A percentile compares a stretch with the other conserved stretches of the same genome.
phyloP scores from a whole-genome alignment of 2,888 invertebrate genomes.

The Hylaea fasciaria region DNA sequence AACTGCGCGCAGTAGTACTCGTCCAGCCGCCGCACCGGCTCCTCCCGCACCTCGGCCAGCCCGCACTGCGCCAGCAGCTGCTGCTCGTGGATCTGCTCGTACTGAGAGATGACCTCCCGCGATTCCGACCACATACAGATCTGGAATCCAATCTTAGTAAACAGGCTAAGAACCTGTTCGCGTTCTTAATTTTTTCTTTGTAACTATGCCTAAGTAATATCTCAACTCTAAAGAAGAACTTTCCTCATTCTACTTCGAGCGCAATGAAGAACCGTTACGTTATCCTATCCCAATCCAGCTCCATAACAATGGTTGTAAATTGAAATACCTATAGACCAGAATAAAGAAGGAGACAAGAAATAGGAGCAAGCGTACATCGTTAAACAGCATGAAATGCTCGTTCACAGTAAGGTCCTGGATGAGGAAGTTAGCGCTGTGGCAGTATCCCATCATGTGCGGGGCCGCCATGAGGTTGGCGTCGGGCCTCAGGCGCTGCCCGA shows the following conservation, averaged over 20 bases:
- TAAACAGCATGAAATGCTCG: constrained; percentile 65
- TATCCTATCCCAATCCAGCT: too few species aligned
- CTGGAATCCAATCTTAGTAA: constrained; percentile 43
- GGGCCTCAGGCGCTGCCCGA: constrained; percentile 54
- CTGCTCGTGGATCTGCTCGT: constrained; percentile 50
- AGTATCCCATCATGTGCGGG: constrained; percentile 70
- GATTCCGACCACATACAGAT: constrained; percentile 66
- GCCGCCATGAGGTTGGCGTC: constrained; percentile 51
- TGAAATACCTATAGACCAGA: too few species aligned
- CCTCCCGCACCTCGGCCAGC: constrained; percentile 51
- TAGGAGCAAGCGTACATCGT: constrained; percentile 47
- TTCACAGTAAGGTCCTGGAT: constrained; percentile 68
- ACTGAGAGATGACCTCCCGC: constrained; percentile 52
- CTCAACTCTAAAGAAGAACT: background rate
- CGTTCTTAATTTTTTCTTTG: background rate
- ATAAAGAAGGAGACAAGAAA: background rate
- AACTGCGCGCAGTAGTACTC: constrained; percentile 70
- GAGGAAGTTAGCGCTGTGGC: constrained; percentile 60
- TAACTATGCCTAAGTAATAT: background rate
- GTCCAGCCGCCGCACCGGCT: constrained; percentile 54
- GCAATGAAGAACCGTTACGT: too few species aligned
- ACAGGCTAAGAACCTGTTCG: background rate
- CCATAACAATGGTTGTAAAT: too few species aligned
- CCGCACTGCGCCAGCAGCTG: constrained; percentile 59
- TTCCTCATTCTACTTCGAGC: too few species aligned